phyloP scores from a whole-genome alignment of 2,113 vertebrate genomes.

The Ceuthmochares aereus region DNA sequence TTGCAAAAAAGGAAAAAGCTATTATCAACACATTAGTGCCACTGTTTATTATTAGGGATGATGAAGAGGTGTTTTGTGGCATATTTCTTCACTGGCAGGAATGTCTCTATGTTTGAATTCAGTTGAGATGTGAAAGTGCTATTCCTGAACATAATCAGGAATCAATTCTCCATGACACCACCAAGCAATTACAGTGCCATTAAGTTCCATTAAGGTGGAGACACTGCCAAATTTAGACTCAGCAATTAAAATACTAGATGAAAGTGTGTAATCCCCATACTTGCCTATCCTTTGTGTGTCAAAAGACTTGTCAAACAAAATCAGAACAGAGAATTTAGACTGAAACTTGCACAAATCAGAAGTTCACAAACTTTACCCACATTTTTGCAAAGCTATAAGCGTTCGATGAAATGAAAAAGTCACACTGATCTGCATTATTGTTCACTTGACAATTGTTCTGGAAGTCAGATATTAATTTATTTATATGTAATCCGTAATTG shows the following conservation, averaged over 20 bases:
- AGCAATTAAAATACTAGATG: conserved; percentile 63
- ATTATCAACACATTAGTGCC: conserved; percentile 2
- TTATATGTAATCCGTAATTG: neutral
- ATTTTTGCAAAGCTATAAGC: neutral
- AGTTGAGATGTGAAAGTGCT: conserved; percentile 33
- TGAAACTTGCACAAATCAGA: conserved; percentile 16
- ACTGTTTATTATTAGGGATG: conserved; percentile 20
- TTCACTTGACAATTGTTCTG: neutral
- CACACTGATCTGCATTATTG: neutral
- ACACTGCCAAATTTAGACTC: conserved; percentile 60
- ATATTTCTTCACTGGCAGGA: neutral
- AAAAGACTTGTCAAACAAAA: conserved; percentile 29
- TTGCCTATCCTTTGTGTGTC: neutral
- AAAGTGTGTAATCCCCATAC: conserved; percentile 26
- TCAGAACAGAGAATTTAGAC: conserved; percentile 15
- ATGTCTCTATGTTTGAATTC: conserved; percentile 6
- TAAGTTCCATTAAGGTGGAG: conserved; percentile 68
- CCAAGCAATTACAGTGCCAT: conserved; percentile 63
- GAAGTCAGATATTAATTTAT: neutral
- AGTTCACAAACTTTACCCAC: neutral
- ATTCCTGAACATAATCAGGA: conserved; percentile 56
- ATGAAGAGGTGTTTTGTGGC: neutral
- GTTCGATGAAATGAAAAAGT: neutral
- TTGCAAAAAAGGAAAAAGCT: neutral
- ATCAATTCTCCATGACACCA: conserved; percentile 48